Base-by-base conservation (phyloP, 2,113 vertebrate species). In the Hypocryptadius cinnamomeus region DNA sequence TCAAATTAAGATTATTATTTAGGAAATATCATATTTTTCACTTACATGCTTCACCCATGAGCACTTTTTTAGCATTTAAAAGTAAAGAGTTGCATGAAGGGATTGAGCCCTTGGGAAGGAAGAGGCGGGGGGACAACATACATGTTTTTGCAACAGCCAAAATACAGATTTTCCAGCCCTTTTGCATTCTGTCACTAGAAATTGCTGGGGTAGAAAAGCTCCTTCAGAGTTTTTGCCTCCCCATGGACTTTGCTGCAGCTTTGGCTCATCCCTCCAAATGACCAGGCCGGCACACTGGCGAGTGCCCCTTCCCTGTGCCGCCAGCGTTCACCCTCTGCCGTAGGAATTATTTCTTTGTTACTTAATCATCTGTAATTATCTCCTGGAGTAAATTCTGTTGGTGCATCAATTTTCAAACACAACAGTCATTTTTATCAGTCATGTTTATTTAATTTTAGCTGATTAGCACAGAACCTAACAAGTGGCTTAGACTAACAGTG, bases 381-480 rank as follows among this genome's bases (percentile, higher is more conserved):
- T 96, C 88, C 93, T 78, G 85, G 90, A 94, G 83, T 92, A 84
- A 94, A 92, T 93, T 90, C 89, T 89, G 91, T 92, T 89, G 94
- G 91, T 96, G 94, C 96, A 93, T 96, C 94, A 79, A 53, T 95
- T 96, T 96, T 94, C 95, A 96, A 96, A 90, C 92, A 94, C 94
- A 93, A 96, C 95, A 96, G 89, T 89, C 80, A 11, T 89, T 96
- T 95, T 94, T 96, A 93, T 95, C 87, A 89, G 86, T 48, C 80
- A 47, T 94, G 95, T 95, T 96, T 96, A 89, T 96, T 96, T 92
- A 96, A 96, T 96, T 96, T 93, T 56, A 94, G 86, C 94, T 96
- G 96, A 96, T 96, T 96, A 94, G 94, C 95, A 61, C 89, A 95
- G 94, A 94, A 64, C 95, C 94, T 74, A 96, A 89, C 92, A 89